Evolutionary conservation across 2,888 invertebrate genomes (phyloP), one percentile per base, ranked within the genome.

Genomic region (Brachyptera risi): DNA sequence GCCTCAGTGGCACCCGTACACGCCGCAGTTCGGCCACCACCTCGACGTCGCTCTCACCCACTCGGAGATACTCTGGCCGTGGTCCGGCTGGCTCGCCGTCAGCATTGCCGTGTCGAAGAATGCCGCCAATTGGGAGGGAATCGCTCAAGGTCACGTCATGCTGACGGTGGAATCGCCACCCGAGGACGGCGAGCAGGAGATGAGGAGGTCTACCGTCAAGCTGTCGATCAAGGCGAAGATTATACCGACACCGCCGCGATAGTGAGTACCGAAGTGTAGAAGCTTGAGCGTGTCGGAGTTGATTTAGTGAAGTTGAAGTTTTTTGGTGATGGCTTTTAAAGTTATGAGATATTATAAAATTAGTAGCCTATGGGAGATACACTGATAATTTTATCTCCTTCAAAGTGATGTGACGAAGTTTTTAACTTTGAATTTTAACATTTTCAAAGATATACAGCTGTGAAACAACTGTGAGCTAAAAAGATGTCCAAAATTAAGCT

Each of bases 81-180:
- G 96, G 96, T 92, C 95, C 1, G 97, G 97, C 0, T 97, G 92
- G 89, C 75, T 97, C 68, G 93, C 94, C 1, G 84, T 97, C 21
- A 82, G 84, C 69, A 80, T 93, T 64, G 83, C 82, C 13, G 87
- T 89, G 17, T 80, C 84, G 60, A 76, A 81, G 61, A 77, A 79
- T 21, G 89, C 86, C 2, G 79, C 81, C 2, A 77, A 80, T 54
- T 91, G 84, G 78, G 89, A 91, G 71, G 92, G 92, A 7, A 77
- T 87, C 58, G 87, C 88, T 5, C 87, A 92, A 76, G 86, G 97
- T 17, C 90, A 90, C 68, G 80, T 95, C 56, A 85, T 87, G 58
- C 72, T 96, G 35, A 88, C 89, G 0, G 82, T 96, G 11, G 90
- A 94, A 73, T 92, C 93, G 54, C 87, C 90, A 42, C 80, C 83